Percentiles rank a stretch among this genome's conserved stretches.
Evolutionary conservation across 2,888 invertebrate genomes (phyloP).

Genomic region (Julus scanicus): DNA sequence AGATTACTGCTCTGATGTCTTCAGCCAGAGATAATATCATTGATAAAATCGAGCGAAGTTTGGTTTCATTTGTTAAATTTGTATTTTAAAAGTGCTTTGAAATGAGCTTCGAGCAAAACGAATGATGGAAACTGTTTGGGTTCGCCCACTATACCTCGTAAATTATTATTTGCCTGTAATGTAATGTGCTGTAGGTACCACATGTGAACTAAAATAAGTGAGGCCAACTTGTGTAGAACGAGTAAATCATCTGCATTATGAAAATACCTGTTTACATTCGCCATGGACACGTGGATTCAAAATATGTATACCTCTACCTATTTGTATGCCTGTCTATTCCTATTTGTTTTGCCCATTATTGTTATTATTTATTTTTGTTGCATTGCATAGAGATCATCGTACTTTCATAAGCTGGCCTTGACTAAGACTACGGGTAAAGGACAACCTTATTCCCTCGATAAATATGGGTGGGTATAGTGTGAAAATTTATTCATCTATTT

Average conservation of each 20-base stretch:
- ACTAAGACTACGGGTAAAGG: not conserved
- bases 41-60: not conserved
- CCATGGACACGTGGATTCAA: not conserved
- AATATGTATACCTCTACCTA: not conserved
- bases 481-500: not conserved
- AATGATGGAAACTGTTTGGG: slow-evolving; percentile 23
- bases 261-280: not conserved
- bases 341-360: slow-evolving; percentile 18
- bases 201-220: not conserved
- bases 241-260: not conserved
- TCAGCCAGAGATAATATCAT: not conserved
- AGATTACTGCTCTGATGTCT: not conserved
- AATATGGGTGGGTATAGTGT: not conserved
- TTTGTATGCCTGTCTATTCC: not conserved
- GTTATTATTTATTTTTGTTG: slow-evolving; percentile 21
- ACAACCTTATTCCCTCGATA: not conserved
- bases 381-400: not conserved
- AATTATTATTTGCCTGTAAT: slow-evolving; percentile 14
- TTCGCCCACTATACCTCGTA: slow-evolving; percentile 40
- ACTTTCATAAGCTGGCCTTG: not conserved
- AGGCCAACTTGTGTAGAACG: not conserved
- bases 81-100: not conserved
- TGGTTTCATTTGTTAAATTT: not conserved
- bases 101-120: not conserved
- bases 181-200: not conserved